Evolutionary conservation across 2,113 vertebrate genomes (phyloP).

Genomic region (Semnornis frantzii): DNA sequence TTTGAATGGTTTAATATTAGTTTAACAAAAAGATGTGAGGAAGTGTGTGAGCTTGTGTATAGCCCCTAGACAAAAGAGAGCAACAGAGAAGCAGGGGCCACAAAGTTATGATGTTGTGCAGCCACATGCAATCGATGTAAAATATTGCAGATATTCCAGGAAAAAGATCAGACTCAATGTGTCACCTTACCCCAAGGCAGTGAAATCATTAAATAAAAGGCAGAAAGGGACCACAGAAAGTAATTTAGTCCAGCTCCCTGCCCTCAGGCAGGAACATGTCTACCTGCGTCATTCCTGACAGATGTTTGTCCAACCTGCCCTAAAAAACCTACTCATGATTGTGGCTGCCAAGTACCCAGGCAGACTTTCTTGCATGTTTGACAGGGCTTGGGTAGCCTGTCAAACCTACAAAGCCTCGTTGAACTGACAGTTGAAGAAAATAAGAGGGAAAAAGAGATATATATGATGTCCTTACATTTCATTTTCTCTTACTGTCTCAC

Average conservation of each 20-base stretch:
- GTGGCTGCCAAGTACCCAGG: slow-evolving; percentile 29
- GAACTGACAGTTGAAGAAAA: background rate
- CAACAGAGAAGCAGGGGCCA: background rate
- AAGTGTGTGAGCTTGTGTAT: background rate
- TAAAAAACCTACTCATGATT: background rate
- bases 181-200: slow-evolving; percentile 36
- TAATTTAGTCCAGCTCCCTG: slow-evolving; percentile 46
- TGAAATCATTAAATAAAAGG: slow-evolving; percentile 26
- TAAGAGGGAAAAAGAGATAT: background rate
- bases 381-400: slow-evolving; percentile 10
- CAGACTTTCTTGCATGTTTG: slow-evolving; percentile 23
- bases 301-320: slow-evolving; percentile 63
- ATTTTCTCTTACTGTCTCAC: background rate
- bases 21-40: background rate
- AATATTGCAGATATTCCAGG: slow-evolving; percentile 22
- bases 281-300: slow-evolving; percentile 60
- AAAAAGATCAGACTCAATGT: slow-evolving; percentile 35
- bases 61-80: background rate
- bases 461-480: background rate
- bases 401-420: background rate
- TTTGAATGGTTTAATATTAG: background rate
- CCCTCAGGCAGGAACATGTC: slow-evolving; percentile 12
- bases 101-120: background rate
- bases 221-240: slow-evolving; percentile 39
- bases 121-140: background rate